Percentiles rank a stretch among this genome's conserved stretches.
Conservation (phyloP, 1,140 invertebrate species). For the Drosophila lini region DNA sequence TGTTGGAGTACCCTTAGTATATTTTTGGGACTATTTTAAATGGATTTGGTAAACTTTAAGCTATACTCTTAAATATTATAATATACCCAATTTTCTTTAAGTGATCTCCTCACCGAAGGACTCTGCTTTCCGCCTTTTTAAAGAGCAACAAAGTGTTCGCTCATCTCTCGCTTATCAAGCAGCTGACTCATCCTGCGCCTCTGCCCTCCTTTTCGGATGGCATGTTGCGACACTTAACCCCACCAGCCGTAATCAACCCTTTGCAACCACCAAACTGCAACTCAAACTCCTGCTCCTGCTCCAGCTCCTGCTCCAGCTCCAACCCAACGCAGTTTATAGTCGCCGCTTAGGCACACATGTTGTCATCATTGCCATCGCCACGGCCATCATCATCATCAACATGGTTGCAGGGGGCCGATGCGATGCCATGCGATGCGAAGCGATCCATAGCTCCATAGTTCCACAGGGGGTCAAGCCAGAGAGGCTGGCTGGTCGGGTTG, state of each 20-base stretch:
- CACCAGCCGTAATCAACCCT: constrained; percentile 39
- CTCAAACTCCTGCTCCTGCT: not conserved
- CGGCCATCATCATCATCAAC: constrained; percentile 50
- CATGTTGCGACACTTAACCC: constrained; percentile 40
- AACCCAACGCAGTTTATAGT: constrained; percentile 62
- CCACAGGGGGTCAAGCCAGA: constrained; percentile 3
- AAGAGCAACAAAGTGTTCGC: constrained; percentile 25
- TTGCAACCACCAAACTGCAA: not conserved
- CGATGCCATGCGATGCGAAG: constrained; percentile 7
- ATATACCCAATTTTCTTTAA: not conserved
- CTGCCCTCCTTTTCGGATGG: constrained; percentile 12
- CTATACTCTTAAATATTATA: not conserved
- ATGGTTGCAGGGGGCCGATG: constrained; percentile 11
- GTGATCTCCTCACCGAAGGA: not conserved
- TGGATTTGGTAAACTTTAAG: too few relatives aligned
- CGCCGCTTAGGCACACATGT: constrained; percentile 69
- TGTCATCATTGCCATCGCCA: constrained; percentile 62
- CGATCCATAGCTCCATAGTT: constrained; percentile 13
- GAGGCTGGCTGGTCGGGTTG: not conserved
- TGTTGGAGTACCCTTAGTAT: too few relatives aligned
- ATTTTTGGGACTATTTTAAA: too few relatives aligned
- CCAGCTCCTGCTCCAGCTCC: not conserved
- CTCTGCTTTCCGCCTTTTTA: not conserved
- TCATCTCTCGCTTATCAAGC: constrained; percentile 32
- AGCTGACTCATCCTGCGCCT: constrained; percentile 29